Base-by-base conservation (phyloP, 1,140 invertebrate genomes). In the Calephelis nemesis region DNA sequence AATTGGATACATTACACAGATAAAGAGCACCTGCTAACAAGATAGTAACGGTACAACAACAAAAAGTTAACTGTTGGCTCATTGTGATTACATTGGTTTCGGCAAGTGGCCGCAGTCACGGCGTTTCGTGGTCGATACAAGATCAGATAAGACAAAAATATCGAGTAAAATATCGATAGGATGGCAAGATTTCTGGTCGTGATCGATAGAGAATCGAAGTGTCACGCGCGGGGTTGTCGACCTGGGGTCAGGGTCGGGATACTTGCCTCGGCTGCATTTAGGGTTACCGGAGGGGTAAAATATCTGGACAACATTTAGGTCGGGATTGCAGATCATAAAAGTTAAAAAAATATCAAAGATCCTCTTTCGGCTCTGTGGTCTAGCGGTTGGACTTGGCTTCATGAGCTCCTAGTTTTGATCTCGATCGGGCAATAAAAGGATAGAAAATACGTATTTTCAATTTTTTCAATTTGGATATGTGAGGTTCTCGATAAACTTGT, bases 121-220 rank as follows among this genome's bases (percentile, higher is more conserved):
- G 75, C 81, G 79, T 75, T 74, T 77, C 79, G 79, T 83, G 78
- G 69, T 72, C 70, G 75, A 70, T 72, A 75, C 81, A 73, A 75
- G 75, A 88, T 89, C 85, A 84, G 86, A 88, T 88, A 88, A 88
- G 73, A 84, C 78, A 84, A 90, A 89, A 91, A 87, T 86, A 90
- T 86, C 82, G 85, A 88, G 73, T 76, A 77, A 82, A 82, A 74
- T 82, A 83, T 81, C 80, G 79, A 87, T 82, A 79, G 81, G 83
- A 85, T 83, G 76, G 75, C 73, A 74, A 85, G 85, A 88, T 89
- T 77, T 78, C 74, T 71, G 77, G 87, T 91, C 89, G 87, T 90
- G 89, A 91, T 91, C 87, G 86, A 90, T 90, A 85, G 85, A 83
- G 81, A 83, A 88, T 86, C 86, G 83, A 88, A 91, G 86, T 91